Evolutionary conservation across 1,140 invertebrate genomes (phyloP).

Genomic region (Dinoponera quadriceps): DNA sequence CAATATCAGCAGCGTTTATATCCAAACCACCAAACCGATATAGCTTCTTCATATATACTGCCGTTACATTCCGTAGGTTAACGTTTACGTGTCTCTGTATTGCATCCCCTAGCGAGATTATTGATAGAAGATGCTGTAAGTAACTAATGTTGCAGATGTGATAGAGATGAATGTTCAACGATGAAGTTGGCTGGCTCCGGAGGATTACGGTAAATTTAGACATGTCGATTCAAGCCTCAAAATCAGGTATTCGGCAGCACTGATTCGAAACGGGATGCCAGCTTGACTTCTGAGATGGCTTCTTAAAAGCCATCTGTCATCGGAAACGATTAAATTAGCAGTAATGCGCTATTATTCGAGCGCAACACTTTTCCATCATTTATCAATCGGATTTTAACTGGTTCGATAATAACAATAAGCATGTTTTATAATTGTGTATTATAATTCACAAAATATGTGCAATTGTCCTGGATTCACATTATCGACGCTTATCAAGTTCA

Average conservation of each 20-base stretch:
- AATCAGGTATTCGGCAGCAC: background rate
- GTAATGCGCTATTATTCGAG: background rate
- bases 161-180: constrained; percentile 15
- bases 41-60: constrained; percentile 12
- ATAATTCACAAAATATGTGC: too few species aligned
- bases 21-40: constrained; percentile 36
- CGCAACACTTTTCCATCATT: background rate
- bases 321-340: background rate
- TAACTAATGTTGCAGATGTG: constrained; percentile 27
- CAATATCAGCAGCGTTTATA: constrained; percentile 51
- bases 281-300: background rate
- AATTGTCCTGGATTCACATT: too few species aligned
- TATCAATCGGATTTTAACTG: too few species aligned
- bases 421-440: too few species aligned
- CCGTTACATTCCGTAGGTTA: constrained; percentile 25
- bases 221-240: background rate
- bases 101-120: constrained; percentile 27
- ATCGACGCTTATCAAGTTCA: too few species aligned
- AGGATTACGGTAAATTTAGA: background rate
- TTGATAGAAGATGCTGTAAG: constrained; percentile 36
- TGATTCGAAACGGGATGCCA: background rate
- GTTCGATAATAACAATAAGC: too few species aligned
- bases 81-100: constrained; percentile 39
- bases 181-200: background rate
- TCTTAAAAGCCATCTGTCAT: background rate